These are phyloP conservation scores for Colinus virginianus DNA, from an alignment of 2,113 vertebrate species.

Conservation along the genomic window DNA sequence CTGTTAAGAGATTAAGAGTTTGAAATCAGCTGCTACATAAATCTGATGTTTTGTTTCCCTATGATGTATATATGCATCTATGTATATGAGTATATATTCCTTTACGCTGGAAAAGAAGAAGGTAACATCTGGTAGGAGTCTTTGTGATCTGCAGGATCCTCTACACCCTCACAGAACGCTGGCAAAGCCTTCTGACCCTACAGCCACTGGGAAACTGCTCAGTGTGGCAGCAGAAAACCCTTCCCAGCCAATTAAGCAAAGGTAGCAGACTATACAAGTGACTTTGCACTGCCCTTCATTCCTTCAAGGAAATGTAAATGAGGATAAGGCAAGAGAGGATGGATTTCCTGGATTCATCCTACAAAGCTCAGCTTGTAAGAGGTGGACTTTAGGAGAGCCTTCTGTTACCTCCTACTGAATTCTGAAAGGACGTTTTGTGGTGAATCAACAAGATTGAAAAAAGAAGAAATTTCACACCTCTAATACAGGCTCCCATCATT, in stretches of 20 bases:
- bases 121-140: not conserved
- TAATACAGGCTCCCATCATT: not conserved
- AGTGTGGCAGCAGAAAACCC: not conserved
- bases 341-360: not conserved
- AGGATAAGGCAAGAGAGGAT: not conserved
- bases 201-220: not conserved
- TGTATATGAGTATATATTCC: not conserved
- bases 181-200: not conserved
- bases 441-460: not conserved
- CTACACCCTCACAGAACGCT: not conserved
- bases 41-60: not conserved
- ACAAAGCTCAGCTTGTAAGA: not conserved
- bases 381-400: not conserved
- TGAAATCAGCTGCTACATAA: not conserved
- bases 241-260: not conserved
- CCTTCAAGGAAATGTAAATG: not conserved
- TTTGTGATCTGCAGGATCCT: not conserved
- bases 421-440: not conserved
- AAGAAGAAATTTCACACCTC: not conserved
- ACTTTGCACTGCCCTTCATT: not conserved
- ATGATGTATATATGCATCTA: not conserved
- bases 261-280: not conserved
- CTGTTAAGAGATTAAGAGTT: not conserved
- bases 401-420: not conserved
- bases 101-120: not conserved